phyloP scores from a whole-genome alignment of 1,140 invertebrate species.

The Penaeus indicus region DNA sequence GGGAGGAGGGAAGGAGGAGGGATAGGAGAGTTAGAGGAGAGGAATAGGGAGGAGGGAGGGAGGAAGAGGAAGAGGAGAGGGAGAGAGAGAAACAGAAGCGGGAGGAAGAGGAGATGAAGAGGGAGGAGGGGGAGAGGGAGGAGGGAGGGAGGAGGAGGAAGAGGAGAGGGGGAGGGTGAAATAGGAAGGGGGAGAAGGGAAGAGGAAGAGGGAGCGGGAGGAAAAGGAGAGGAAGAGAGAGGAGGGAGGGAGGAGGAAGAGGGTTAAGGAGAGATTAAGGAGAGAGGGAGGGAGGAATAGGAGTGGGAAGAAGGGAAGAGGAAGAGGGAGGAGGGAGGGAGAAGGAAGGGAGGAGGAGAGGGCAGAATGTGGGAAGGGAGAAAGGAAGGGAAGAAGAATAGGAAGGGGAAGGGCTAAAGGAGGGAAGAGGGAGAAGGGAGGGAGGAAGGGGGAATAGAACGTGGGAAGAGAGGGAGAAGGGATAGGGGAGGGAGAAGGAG shows the following conservation, averaged over 20 bases:
- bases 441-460: not conserved
- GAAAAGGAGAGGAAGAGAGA: too few species aligned
- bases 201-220: too few species aligned
- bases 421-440: not conserved
- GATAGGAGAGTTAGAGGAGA: not conserved
- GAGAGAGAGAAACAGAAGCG: not conserved
- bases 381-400: not conserved
- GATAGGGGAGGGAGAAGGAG: slow-evolving; percentile 7
- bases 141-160: too few species aligned
- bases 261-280: too few species aligned
- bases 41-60: not conserved
- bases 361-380: not conserved
- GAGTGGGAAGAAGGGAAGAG: not conserved
- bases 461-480: slow-evolving; percentile 1
- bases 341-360: not conserved
- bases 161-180: too few species aligned
- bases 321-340: not conserved
- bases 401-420: not conserved
- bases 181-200: too few species aligned
- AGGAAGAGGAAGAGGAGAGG: not conserved
- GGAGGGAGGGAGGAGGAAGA: too few species aligned
- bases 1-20: not conserved
- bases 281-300: too few species aligned
- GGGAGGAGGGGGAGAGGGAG: not conserved
- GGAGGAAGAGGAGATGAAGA: not conserved